phyloP scores from a whole-genome alignment of 2,888 invertebrate species.

The Drosophila rubida region DNA sequence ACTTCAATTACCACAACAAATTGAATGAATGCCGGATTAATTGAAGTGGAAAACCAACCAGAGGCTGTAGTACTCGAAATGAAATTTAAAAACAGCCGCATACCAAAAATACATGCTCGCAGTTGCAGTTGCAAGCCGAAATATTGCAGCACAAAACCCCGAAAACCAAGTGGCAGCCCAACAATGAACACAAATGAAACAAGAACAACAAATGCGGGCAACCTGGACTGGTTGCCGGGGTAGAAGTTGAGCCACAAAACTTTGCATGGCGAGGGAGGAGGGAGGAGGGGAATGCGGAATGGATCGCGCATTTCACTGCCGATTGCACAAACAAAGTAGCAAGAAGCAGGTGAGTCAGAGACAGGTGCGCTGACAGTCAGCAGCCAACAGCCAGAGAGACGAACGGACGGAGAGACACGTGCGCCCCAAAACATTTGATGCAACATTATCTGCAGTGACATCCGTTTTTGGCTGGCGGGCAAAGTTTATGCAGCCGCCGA shows the following conservation, averaged over 20 bases:
- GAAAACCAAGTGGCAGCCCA: conserved; percentile 16
- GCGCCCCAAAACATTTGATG: conserved; percentile 64
- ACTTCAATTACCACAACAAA: conserved; percentile 21
- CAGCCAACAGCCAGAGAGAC: conserved; percentile 9
- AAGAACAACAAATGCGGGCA: conserved; percentile 32
- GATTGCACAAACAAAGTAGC: conserved; percentile 57
- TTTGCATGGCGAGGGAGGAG: conserved; percentile 13
- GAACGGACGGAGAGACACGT: conserved; percentile 42
- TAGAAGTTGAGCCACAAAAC: conserved; percentile 40
- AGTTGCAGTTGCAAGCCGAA: conserved; percentile 26
- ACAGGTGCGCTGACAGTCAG: conserved; percentile 39
- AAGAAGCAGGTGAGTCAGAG: conserved; percentile 13
- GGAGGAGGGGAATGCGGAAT: neutral
- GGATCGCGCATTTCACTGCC: conserved; percentile 48
- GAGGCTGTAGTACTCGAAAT: conserved; percentile 31
- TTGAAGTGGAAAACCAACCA: conserved; percentile 37
- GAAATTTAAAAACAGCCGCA: conserved; percentile 41
- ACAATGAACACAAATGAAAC: conserved; percentile 14
- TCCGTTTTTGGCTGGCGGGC: conserved; percentile 51
- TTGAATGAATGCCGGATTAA: conserved; percentile 29
- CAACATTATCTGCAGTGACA: conserved; percentile 70
- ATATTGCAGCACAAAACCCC: conserved; percentile 29
- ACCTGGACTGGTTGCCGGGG: conserved; percentile 24
- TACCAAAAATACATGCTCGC: conserved; percentile 41
- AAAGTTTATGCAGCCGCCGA: conserved; percentile 59